Conservation (phyloP, 2,888 invertebrate species). For the Cantharis rufa region DNA sequence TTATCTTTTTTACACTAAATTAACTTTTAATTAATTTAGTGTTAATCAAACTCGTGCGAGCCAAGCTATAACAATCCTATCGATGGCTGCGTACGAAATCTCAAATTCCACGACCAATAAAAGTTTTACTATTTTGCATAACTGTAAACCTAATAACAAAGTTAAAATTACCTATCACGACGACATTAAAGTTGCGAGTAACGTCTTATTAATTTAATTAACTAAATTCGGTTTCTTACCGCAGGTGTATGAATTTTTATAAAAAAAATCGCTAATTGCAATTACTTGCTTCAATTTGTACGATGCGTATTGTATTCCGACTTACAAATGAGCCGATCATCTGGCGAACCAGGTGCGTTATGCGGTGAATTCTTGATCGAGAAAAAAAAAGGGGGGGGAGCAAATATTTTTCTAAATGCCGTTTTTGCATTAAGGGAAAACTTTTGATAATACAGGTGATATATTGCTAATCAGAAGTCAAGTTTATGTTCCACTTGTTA, state of each 20-base stretch:
- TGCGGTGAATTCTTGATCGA: background rate
- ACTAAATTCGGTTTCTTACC: background rate
- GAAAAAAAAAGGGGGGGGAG: background rate
- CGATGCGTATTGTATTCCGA: background rate
- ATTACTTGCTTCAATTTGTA: background rate
- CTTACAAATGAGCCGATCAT: background rate
- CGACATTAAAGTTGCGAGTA: background rate
- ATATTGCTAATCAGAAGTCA: too few species aligned
- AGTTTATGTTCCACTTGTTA: too few species aligned
- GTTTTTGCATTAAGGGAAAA: too few species aligned
- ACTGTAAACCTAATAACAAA: slow-evolving; percentile 9
- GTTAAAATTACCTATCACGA: slow-evolving; percentile 1
- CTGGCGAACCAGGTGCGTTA: background rate
- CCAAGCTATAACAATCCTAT: slow-evolving; percentile 6
- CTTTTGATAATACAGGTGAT: too few species aligned
- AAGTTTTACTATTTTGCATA: slow-evolving; percentile 15
- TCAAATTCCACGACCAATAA: slow-evolving; percentile 6
- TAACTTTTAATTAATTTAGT: slow-evolving; percentile 17
- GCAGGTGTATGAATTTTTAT: background rate
- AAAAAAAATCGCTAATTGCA: background rate
- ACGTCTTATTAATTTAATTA: background rate
- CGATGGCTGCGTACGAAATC: background rate
- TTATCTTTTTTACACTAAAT: slow-evolving; percentile 13
- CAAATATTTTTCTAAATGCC: background rate
- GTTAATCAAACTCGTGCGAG: slow-evolving; percentile 5